Evolutionary conservation across 2,797 vertebrate species (phyloP).

Genomic region (Lophius americanus): DNA sequence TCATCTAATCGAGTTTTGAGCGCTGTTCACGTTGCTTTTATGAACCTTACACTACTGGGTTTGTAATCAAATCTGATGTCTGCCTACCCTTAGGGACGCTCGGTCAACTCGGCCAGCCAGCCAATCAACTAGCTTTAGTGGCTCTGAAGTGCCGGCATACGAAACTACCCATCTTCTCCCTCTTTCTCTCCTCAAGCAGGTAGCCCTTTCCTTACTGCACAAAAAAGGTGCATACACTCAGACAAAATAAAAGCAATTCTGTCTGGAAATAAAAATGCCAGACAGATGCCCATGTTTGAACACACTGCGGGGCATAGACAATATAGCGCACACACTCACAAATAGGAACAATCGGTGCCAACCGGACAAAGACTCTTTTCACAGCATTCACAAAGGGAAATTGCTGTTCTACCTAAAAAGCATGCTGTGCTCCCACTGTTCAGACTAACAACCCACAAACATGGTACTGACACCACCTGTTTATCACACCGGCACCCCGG

Average conservation of each 20-base stretch:
- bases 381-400: slow-evolving; percentile 29
- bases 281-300: slow-evolving; percentile 58
- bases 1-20: slow-evolving; percentile 65
- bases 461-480: slow-evolving; percentile 23
- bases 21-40: slow-evolving; percentile 64
- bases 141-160: slow-evolving; percentile 70
- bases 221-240: slow-evolving; percentile 46
- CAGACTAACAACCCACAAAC: slow-evolving; percentile 13
- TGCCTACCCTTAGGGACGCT: slow-evolving; percentile 54
- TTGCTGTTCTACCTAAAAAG: slow-evolving; percentile 20
- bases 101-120: slow-evolving; percentile 52
- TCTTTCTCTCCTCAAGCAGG: slow-evolving; percentile 39
- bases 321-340: slow-evolving; percentile 23
- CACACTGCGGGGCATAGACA: slow-evolving; percentile 30
- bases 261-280: slow-evolving; percentile 57
- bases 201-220: slow-evolving; percentile 25
- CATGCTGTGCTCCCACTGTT: slow-evolving; percentile 17
- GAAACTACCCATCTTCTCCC: slow-evolving; percentile 42
- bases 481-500: slow-evolving; percentile 37
- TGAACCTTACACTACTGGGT: slow-evolving; percentile 70
- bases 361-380: slow-evolving; percentile 42
- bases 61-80: slow-evolving; percentile 77
- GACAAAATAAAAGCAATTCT: slow-evolving; percentile 60
- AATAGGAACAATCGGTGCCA: slow-evolving; percentile 52
- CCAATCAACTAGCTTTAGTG: slow-evolving; percentile 56